Conservation (phyloP, 23 tunicate species). For the Clavelina lepadiformis region DNA sequence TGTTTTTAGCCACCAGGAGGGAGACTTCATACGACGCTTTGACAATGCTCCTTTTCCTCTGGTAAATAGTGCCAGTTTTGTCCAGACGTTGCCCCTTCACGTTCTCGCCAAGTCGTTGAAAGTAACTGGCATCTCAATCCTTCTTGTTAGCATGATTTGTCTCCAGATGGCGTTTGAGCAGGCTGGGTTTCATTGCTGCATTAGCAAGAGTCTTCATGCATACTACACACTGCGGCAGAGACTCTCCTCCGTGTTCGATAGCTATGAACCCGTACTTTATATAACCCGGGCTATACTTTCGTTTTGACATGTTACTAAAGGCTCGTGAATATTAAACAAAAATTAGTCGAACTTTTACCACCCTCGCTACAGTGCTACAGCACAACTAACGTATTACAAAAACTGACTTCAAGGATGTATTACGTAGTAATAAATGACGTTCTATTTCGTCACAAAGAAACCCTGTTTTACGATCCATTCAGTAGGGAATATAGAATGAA, state of each 20-base stretch:
- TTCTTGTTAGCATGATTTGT: conserved; percentile 4
- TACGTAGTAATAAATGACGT: too few relatives aligned
- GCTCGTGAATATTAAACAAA: too few relatives aligned
- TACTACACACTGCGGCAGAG: conserved; percentile 18
- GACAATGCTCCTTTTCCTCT: conserved; percentile 34
- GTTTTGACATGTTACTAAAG: conserved; percentile 7
- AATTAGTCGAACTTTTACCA: too few relatives aligned
- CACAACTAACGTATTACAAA: too few relatives aligned
- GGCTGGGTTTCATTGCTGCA: conserved; percentile 27
- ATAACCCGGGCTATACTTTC: conserved; percentile 13
- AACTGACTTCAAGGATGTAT: too few relatives aligned
- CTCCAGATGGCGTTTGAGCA: conserved; percentile 32
- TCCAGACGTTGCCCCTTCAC: conserved; percentile 65
- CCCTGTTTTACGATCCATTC: too few relatives aligned
- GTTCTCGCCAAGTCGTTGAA: conserved; percentile 59
- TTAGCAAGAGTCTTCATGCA: conserved; percentile 36
- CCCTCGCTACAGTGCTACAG: too few relatives aligned
- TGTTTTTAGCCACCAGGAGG: conserved; percentile 54
- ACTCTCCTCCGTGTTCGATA: conserved; percentile 21
- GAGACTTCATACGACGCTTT: conserved; percentile 54
- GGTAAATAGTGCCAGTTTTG: conserved; percentile 49
- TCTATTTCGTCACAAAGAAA: too few relatives aligned
- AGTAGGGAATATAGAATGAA: too few relatives aligned
- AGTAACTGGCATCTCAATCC: conserved; percentile 24
- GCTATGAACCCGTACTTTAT: conserved; percentile 14